Evolutionary conservation across 2,888 invertebrate species (phyloP), one percentile per base, ranked within the genome.

Genomic region (Hypena proboscidalis): DNA sequence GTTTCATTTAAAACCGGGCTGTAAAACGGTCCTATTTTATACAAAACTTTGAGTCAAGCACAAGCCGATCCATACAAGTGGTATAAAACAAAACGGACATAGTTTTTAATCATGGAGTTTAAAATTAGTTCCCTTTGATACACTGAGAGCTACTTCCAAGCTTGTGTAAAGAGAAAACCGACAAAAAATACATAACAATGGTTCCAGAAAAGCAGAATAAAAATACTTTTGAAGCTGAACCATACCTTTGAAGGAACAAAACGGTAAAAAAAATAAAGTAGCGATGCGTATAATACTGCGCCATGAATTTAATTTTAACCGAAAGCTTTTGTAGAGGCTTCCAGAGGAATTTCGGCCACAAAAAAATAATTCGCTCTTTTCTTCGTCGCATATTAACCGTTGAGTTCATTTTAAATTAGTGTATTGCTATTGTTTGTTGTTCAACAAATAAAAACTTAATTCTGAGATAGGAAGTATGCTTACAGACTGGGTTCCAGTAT

Each of bases 61-160:
- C 62, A n/a, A n/a, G 59, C 61, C 67, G 62, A 71, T 71, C 64
- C 63, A 42, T 55, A 44, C 68, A 70, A 71, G 71, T 60, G 58
- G 59, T 62, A 62, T 63, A 60, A 69, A 71, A 79, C 67, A 77
- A 74, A 80, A 74, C 67, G 72, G 71, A 68, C 70, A 68, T 70
- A 58, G 60, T 66, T 78, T 83, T 81, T 80, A 80, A 81, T 81
- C 74, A 74, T 59, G 65, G 67, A 75, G 67, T 72, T 79, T 74
- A 74, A 83, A 79, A 82, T 77, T 75, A 72, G 70, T 75, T 77
- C 72, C 57, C 74, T 80, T 78, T 80, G 78, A 74, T 62, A 53
- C 51, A 59, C 46, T 54, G 58, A 41, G 47, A 55, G 63, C 58
- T 66, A 55, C 49, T 42, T 46, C 45, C 38, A 41, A 58, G 48